Percentiles rank a stretch among this genome's conserved stretches.
phyloP scores from a whole-genome alignment of 2,113 vertebrate species.

The Coturnix japonica region DNA sequence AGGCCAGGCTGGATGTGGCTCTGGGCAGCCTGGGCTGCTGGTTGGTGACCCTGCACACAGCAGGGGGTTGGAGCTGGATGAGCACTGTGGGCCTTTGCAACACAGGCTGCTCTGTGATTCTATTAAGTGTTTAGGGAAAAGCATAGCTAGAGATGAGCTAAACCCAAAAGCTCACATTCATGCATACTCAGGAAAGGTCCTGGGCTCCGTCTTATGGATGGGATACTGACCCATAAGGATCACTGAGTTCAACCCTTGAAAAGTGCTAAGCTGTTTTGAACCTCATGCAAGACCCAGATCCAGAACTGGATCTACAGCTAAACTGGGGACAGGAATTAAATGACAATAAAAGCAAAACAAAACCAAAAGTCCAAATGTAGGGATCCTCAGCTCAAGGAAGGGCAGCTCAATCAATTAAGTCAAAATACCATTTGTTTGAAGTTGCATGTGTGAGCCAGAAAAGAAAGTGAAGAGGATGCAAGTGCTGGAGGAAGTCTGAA shows the following conservation, averaged over 20 bases:
- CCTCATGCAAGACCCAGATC: not conserved
- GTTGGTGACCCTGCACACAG: too few species aligned
- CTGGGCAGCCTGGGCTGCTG: too few species aligned
- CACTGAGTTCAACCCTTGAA: not conserved
- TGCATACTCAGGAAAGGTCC: not conserved
- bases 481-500: not conserved
- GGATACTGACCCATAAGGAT: too few species aligned
- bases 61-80: too few species aligned
- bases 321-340: not conserved
- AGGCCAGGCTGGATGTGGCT: too few species aligned
- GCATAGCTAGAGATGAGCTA: not conserved
- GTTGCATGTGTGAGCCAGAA: not conserved
- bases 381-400: not conserved
- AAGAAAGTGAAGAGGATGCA: not conserved
- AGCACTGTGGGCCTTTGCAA: too few species aligned
- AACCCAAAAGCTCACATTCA: not conserved
- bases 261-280: not conserved
- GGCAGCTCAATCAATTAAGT: not conserved
- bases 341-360: not conserved
- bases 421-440: not conserved
- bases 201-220: not conserved
- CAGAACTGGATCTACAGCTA: not conserved
- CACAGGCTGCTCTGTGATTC: too few species aligned
- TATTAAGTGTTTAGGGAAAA: not conserved
- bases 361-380: not conserved